Evolutionary conservation across 2,888 invertebrate species (phyloP).

Genomic region (Luperina nickerlii): DNA sequence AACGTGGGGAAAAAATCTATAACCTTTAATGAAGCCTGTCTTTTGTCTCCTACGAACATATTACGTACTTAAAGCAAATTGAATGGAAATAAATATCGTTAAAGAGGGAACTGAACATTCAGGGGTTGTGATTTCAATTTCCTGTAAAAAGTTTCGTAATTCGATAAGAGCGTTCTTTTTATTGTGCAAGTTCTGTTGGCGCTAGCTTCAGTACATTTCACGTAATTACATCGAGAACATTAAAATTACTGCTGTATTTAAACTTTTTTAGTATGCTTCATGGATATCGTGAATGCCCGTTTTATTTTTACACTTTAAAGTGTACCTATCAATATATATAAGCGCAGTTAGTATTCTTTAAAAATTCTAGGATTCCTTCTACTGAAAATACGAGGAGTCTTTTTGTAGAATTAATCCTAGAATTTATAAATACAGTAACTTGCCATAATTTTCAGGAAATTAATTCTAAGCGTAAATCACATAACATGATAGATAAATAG

Average conservation of each 20-base stretch:
- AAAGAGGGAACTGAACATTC: slow-evolving; percentile 24
- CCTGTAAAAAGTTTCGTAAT: slow-evolving; percentile 52
- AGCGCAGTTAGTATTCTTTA: background rate
- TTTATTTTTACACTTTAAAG: background rate
- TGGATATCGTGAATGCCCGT: slow-evolving; percentile 9
- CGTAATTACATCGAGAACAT: slow-evolving; percentile 47
- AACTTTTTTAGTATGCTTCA: slow-evolving; percentile 18
- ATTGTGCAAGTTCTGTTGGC: slow-evolving; percentile 47
- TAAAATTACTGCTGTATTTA: slow-evolving; percentile 28
- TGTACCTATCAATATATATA: background rate
- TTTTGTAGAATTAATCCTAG: background rate
- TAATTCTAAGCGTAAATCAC: background rate
- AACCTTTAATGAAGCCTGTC: background rate
- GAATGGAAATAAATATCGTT: slow-evolving; percentile 16
- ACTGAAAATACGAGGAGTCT: background rate
- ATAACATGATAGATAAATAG: background rate
- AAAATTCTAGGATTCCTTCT: background rate
- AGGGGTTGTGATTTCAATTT: slow-evolving; percentile 42
- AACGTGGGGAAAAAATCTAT: background rate
- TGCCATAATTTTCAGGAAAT: background rate
- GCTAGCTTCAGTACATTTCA: slow-evolving; percentile 46
- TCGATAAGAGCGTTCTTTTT: slow-evolving; percentile 38
- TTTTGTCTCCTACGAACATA: slow-evolving; percentile 7
- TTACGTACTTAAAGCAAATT: slow-evolving; percentile 26
- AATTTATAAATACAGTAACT: background rate